Base-by-base conservation (phyloP, 2,797 vertebrate genomes). In the Menidia menidia region DNA sequence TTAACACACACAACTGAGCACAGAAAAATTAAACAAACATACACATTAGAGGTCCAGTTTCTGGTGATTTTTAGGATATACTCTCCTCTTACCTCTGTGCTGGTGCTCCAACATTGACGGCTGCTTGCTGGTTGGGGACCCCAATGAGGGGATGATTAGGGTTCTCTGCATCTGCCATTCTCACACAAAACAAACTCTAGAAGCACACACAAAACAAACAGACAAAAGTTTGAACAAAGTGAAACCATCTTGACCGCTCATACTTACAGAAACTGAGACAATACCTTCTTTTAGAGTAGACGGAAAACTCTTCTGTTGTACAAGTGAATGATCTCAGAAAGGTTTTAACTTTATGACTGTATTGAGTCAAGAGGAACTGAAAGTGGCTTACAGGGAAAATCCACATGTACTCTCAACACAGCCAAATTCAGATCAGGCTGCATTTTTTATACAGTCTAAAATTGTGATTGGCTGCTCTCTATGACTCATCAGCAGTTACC, bases 401-500 rank as follows among this genome's bases (percentile, higher is more conserved):
- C 53, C 12, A 6, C 18, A 3, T 14, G 0, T 19, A 39, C 16
- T 42, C 2, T 16, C 0, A 1, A 4, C 30, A 2, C 15, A 44
- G 59, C 3, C 7, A 59, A 13, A 32, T 3, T 32, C 0, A n/a
- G 1, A 1, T 30, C 0, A 9, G 16, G 0, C 15, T 35, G 31
- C 0, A 12, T 0, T 63, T 43, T 9, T 43, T 15, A 18, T 1
- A 19, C 0, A 48, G 45, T 4, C 2, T 4, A 0, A 58, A n/a
- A 80, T 78, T 81, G 44, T 89, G 73, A 92, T 93, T 93, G 91
- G 91, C 30, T 86, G 43, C 12, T 39, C 0, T 0, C 3, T 6
- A 0, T 44, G 25, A 57, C 3, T 63, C 85, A n/a, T 93, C 92
- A 93, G 76, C 78, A 70, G 91, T 91, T 90, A 68, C 73, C 30